These are phyloP conservation scores for Cryptotis parvus DNA, from an alignment of 2,113 vertebrate species.

Conservation along the genomic window DNA sequence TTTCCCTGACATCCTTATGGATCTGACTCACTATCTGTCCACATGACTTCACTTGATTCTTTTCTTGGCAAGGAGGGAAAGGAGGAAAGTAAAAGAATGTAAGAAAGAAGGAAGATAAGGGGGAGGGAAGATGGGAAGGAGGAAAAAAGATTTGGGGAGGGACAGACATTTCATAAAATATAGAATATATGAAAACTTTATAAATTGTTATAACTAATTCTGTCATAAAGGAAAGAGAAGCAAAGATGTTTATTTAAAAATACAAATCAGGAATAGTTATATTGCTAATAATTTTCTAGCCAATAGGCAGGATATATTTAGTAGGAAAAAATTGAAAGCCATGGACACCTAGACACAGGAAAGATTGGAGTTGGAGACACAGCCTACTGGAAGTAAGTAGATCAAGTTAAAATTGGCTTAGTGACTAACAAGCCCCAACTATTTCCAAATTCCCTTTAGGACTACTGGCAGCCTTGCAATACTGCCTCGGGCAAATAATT, in stretches of 20 bases:
- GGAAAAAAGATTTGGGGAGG: too few species aligned
- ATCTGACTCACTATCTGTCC: not conserved
- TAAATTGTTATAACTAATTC: not conserved
- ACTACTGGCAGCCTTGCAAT: slow-evolving; percentile 14
- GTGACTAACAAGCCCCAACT: not conserved
- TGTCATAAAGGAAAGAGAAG: not conserved
- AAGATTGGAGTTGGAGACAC: not conserved
- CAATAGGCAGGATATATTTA: not conserved
- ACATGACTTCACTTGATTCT: not conserved
- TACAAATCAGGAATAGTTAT: not conserved
- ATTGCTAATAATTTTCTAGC: not conserved
- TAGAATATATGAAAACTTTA: not conserved
- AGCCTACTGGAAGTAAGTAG: not conserved
- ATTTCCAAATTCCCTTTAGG: not conserved
- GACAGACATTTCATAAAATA: not conserved
- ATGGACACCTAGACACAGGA: not conserved
- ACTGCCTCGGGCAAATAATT: not conserved
- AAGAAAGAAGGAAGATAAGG: not conserved
- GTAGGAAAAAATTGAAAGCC: not conserved
- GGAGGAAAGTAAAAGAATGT: too few species aligned
- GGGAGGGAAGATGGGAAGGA: not conserved
- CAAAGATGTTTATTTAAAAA: slow-evolving; percentile 46
- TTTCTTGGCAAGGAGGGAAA: not conserved
- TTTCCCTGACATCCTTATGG: not conserved
- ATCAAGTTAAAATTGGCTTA: not conserved